Evolutionary conservation across 2,113 vertebrate species (phyloP), one percentile per base, ranked within the genome.

Genomic region (Nerophis ophidion): DNA sequence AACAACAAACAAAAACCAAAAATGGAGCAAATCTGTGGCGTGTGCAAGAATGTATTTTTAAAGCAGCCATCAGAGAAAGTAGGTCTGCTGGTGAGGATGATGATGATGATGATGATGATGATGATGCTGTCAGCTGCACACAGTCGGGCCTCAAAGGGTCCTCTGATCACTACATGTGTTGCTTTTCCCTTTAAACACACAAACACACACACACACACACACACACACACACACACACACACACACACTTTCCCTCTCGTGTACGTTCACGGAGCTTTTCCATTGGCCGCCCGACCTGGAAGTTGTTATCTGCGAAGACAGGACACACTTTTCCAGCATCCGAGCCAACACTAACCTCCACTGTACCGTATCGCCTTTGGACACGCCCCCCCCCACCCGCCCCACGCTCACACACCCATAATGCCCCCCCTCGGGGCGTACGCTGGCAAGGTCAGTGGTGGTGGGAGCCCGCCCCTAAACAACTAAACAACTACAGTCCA

Each of bases 101-200:
- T 5, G 14, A 57, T 66, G 84, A 66, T 84, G 79, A 26, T 72
- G 40, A 9, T 12, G 40, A 16, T 56, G 19, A 34, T 51, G n/a
- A 4, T 5, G 14, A 57, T 66, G 84, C 68, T 84, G 79, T 83
- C 82, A 74, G 75, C 80, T 72, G 49, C 69, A 87, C 83, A 76
- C 76, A 65, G 65, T 76, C 74, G 70, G 81, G 54, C 80, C 72
- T 79, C 77, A 82, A 74, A 85, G 81, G 53, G 45, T 73, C 76
- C 74, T 66, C 77, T 79, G 70, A 74, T 85, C 80, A 75, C 76
- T 51, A 77, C 72, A 79, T 59, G 73, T 53, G 47, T 75, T 70
- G 15, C 68, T 74, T 79, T 64, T 55, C 52, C 10, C 66, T 64
- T 60, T 3, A 26, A 26, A 3, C 3, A 26, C 19, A 26, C 19